phyloP scores from a whole-genome alignment of 2,797 vertebrate species.

The Benthosema pterotum region DNA sequence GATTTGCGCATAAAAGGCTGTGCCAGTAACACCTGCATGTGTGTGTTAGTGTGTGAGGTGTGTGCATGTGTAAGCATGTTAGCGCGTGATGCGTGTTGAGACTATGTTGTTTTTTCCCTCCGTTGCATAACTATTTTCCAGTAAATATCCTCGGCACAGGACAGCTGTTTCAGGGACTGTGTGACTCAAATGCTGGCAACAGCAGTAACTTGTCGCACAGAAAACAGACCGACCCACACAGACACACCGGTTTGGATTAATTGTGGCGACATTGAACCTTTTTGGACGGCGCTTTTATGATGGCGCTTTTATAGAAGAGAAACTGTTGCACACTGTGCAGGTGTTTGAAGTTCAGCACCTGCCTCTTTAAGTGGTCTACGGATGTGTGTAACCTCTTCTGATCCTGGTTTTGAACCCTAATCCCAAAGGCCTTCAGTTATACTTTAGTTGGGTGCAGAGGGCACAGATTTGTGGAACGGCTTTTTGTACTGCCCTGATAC shows the following conservation, averaged over 20 bases:
- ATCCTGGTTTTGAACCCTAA: no score
- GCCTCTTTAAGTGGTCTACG: no score
- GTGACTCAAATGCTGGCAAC: conserved; percentile 53
- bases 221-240: conserved; percentile 5
- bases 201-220: conserved; percentile 15
- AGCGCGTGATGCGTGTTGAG: not conserved
- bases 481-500: no score
- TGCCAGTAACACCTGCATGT: conserved; percentile 40
- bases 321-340: no score
- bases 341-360: no score
- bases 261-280: no score
- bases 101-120: not conserved
- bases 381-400: no score
- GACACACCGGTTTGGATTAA: not conserved
- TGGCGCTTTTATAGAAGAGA: no score
- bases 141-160: conserved; percentile 44
- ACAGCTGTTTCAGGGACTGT: conserved; percentile 27
- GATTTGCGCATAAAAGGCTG: conserved; percentile 26
- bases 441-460: no score
- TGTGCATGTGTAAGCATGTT: not conserved
- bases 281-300: no score
- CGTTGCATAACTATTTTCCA: conserved; percentile 29
- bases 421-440: no score
- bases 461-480: no score
- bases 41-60: conserved; percentile 6